Evolutionary conservation across 2,888 invertebrate species (phyloP).

Genomic region (Troglohyphantes excavatus): DNA sequence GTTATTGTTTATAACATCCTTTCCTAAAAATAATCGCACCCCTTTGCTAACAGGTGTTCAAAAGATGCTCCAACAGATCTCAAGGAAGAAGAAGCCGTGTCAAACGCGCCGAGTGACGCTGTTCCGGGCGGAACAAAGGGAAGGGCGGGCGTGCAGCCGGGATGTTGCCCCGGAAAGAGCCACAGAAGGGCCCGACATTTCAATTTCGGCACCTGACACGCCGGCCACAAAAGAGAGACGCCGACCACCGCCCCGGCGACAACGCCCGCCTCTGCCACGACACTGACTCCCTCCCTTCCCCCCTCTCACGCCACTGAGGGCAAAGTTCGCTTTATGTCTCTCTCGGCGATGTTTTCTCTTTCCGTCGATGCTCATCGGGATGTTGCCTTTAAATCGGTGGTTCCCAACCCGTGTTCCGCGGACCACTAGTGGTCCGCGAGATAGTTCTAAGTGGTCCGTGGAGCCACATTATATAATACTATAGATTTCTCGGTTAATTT

Average conservation of each 20-base stretch:
- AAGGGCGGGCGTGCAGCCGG: slow-evolving; percentile 44
- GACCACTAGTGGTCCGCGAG: too few relatives aligned
- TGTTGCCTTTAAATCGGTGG: too few relatives aligned
- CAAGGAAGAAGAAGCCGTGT: background rate
- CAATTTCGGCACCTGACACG: slow-evolving; percentile 44
- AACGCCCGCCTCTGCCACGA: slow-evolving; percentile 8
- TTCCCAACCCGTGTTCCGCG: too few relatives aligned
- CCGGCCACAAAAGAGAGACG: background rate
- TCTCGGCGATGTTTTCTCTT: background rate
- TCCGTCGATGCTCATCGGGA: background rate
- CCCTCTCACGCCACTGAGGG: background rate
- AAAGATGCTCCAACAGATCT: too few relatives aligned
- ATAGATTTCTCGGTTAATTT: too few relatives aligned
- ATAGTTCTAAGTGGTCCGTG: too few relatives aligned
- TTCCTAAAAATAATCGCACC: too few relatives aligned
- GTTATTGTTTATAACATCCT: too few relatives aligned
- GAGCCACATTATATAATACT: too few relatives aligned
- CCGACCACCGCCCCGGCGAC: background rate
- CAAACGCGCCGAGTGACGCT: background rate
- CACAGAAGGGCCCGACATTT: slow-evolving; percentile 20
- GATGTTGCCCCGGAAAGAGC: slow-evolving; percentile 72
- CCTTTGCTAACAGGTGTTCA: too few relatives aligned
- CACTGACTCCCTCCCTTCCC: background rate
- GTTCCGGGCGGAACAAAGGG: slow-evolving; percentile 34
- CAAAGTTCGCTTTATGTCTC: background rate